A percentile compares a stretch with the other conserved stretches of the same genome.
Conservation (phyloP, 2,888 invertebrate species). For the Andrena marginata region DNA sequence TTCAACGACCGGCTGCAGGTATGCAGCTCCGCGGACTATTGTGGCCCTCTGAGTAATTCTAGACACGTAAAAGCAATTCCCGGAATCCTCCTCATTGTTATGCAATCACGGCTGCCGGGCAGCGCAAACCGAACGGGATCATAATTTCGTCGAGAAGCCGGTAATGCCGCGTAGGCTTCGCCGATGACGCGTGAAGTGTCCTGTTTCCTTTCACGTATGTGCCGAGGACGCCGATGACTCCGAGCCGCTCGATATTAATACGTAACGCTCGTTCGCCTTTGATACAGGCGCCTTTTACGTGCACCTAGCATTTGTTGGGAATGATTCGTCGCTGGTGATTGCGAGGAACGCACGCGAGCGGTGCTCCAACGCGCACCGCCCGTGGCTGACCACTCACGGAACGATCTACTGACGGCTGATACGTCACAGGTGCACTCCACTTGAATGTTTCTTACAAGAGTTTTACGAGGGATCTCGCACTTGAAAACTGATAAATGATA, state of each 20-base stretch:
- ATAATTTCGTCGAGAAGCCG: constrained; percentile 78
- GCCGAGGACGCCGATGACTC: not conserved
- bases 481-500: too few species aligned
- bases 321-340: too few species aligned
- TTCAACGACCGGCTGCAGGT: constrained; percentile 64
- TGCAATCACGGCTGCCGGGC: constrained; percentile 80
- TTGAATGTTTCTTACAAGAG: not conserved
- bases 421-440: not conserved
- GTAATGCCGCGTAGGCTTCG: constrained; percentile 56
- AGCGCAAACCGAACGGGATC: constrained; percentile 77
- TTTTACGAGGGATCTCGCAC: too few species aligned
- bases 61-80: constrained; percentile 84
- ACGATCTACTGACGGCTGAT: constrained; percentile 3
- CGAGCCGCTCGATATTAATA: too few species aligned
- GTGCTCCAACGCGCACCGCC: not conserved
- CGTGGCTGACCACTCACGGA: not conserved
- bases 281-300: too few species aligned
- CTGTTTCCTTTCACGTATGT: constrained; percentile 62
- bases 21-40: constrained; percentile 79
- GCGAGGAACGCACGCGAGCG: constrained; percentile 37
- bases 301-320: too few species aligned
- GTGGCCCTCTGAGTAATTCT: constrained; percentile 81
- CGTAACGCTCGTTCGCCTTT: too few species aligned
- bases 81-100: constrained; percentile 84
- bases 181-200: constrained; percentile 68